phyloP scores from a whole-genome alignment of 1,140 invertebrate species.

The Archivesica marissinica region DNA sequence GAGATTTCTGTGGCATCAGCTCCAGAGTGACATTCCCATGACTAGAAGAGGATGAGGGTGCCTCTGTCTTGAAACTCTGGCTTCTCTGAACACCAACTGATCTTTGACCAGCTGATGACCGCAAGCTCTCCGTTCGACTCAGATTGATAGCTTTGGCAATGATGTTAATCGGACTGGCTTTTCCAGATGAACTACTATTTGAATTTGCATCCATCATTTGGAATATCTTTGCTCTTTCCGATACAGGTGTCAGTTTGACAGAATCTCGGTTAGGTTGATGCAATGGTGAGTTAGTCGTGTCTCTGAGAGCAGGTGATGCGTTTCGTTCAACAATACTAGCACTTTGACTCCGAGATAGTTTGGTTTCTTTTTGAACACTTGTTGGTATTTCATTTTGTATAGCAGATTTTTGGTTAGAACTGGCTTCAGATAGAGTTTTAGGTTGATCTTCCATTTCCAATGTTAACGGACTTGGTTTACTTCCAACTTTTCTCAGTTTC shows the following conservation, averaged over 20 bases:
- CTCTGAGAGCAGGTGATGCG: slow-evolving; percentile 23
- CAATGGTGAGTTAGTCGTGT: slow-evolving; percentile 46
- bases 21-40: slow-evolving; percentile 57
- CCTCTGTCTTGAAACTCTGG: slow-evolving; percentile 40
- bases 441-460: neutral
- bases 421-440: neutral
- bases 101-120: slow-evolving; percentile 24
- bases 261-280: slow-evolving; percentile 19
- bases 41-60: slow-evolving; percentile 2
- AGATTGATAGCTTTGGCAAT: slow-evolving; percentile 54
- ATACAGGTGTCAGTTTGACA: slow-evolving; percentile 50
- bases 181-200: slow-evolving; percentile 29
- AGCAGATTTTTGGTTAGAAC: neutral
- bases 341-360: slow-evolving; percentile 41
- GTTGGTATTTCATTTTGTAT: slow-evolving; percentile 15
- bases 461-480: slow-evolving; percentile 11
- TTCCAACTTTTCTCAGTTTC: slow-evolving; percentile 55
- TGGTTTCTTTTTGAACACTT: slow-evolving; percentile 38
- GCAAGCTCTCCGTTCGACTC: slow-evolving; percentile 46
- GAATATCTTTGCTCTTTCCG: slow-evolving; percentile 54
- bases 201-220: slow-evolving; percentile 36
- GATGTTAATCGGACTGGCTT: slow-evolving; percentile 49
- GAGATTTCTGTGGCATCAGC: slow-evolving; percentile 38
- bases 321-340: slow-evolving; percentile 10
- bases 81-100: slow-evolving; percentile 24